Base-by-base conservation (phyloP, 2,888 invertebrate species). In the Meghimatium bilineatum region DNA sequence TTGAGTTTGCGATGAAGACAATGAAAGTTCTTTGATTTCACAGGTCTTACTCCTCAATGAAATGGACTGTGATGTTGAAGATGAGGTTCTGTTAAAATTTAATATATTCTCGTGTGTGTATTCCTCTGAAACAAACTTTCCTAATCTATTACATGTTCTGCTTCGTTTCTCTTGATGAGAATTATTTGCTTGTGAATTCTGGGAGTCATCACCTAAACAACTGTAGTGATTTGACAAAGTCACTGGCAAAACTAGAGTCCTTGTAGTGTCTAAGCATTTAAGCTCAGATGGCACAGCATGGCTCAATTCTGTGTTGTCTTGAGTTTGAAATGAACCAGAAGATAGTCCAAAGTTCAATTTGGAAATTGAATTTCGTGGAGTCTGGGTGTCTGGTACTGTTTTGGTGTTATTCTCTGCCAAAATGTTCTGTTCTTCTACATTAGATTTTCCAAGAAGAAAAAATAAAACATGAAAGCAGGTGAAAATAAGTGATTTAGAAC, bases 351-450 rank as follows among this genome's bases (percentile, higher is more conserved):
- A 23, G 23, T 56, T 23, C 23, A 56, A 56, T 56, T 23, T 56
- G 56, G 56, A 56, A 56, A 23, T 3, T 56, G 56, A 56, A 23
- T 17, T 2, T 66, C 5, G 44, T 44, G 5, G 44, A 8, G 12
- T 60, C 29, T 82, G 75, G 44, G 60, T 76, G 29, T 67, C 82
- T 38, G 66, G 63, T 76, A n/a, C 49, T 49, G 82, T 20, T 34
- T 75, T 56, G 84, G 74, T 84, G 84, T 84, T 80, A 67, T 84
- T 67, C 84, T 80, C 84, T 80, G 75, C 75, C 79, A 75, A 75
- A 78, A 56, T 49, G 17, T 56, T 20, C 36, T 29, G 52, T 80
- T 56, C 38, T 75, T 84, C 80, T 75, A 36, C 75, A 67, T 29
- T 0, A 66, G 44, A n/a, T 38, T 44, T 72, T 29, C 38, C 1